Evolutionary conservation across 1,140 invertebrate genomes (phyloP).

Genomic region (Zaprionus camerounensis): DNA sequence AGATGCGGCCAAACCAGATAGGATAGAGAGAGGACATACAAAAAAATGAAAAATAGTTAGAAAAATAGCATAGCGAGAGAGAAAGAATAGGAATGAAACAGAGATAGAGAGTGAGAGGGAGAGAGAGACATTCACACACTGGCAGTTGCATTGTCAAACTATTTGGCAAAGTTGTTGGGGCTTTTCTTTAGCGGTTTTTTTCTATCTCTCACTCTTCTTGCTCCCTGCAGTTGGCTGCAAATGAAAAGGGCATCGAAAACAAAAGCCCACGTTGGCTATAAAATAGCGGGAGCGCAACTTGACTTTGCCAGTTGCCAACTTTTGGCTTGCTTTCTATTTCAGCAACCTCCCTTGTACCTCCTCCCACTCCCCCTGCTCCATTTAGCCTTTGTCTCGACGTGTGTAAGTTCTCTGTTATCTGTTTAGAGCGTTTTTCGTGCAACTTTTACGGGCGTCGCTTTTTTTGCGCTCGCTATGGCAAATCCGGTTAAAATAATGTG

Average conservation of each 20-base stretch:
- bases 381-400: slow-evolving; percentile 50
- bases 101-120: not conserved
- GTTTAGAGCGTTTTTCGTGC: slow-evolving; percentile 52
- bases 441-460: slow-evolving; percentile 42
- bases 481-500: slow-evolving; percentile 36
- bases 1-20: slow-evolving; percentile 49
- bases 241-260: slow-evolving; percentile 82
- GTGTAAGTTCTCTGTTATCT: slow-evolving; percentile 63
- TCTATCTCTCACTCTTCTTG: slow-evolving; percentile 16
- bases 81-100: not conserved
- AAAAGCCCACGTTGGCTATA: slow-evolving; percentile 79
- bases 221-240: slow-evolving; percentile 64
- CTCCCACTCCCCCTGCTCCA: not conserved
- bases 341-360: not conserved
- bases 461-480: slow-evolving; percentile 6
- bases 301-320: slow-evolving; percentile 72
- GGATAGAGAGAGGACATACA: slow-evolving; percentile 16
- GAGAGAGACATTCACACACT: slow-evolving; percentile 30
- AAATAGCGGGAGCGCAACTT: slow-evolving; percentile 76
- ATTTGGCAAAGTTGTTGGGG: slow-evolving; percentile 47
- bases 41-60: slow-evolving; percentile 7
- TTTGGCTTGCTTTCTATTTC: slow-evolving; percentile 46
- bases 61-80: not conserved
- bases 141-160: slow-evolving; percentile 60
- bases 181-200: slow-evolving; percentile 29